Evolutionary conservation across 2,888 invertebrate genomes (phyloP).

Genomic region (Diaprepes abbreviatus): DNA sequence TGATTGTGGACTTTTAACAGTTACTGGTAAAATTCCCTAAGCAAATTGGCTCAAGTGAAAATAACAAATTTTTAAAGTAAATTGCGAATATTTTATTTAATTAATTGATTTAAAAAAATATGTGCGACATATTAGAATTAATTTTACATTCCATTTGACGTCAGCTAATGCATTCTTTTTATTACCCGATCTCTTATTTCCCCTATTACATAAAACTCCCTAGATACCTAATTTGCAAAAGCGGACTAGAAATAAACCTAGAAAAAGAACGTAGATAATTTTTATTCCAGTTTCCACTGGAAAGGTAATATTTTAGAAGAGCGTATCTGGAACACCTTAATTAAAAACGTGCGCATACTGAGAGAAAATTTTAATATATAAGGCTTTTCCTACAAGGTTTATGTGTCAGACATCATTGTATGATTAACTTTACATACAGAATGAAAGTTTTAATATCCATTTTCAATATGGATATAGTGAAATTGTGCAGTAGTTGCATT

Average conservation of each 20-base stretch:
- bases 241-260: conserved; percentile 14
- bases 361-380: neutral
- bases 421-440: neutral
- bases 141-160: neutral
- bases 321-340: conserved; percentile 11
- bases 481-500: too few species aligned
- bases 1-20: too few species aligned
- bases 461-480: too few species aligned
- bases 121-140: neutral
- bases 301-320: conserved; percentile 13
- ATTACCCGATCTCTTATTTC: neutral
- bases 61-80: too few species aligned
- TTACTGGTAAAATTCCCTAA: too few species aligned
- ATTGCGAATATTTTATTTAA: too few species aligned
- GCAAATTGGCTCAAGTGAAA: too few species aligned
- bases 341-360: conserved; percentile 11
- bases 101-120: too few species aligned
- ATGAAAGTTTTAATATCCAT: neutral
- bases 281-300: conserved; percentile 22
- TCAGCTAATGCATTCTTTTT: neutral
- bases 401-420: neutral
- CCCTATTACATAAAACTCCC: neutral
- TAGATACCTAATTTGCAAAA: conserved; percentile 14
- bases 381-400: neutral
- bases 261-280: conserved; percentile 20